Conservation (phyloP, 2,113 vertebrate species). For the Mustela nigripes region DNA sequence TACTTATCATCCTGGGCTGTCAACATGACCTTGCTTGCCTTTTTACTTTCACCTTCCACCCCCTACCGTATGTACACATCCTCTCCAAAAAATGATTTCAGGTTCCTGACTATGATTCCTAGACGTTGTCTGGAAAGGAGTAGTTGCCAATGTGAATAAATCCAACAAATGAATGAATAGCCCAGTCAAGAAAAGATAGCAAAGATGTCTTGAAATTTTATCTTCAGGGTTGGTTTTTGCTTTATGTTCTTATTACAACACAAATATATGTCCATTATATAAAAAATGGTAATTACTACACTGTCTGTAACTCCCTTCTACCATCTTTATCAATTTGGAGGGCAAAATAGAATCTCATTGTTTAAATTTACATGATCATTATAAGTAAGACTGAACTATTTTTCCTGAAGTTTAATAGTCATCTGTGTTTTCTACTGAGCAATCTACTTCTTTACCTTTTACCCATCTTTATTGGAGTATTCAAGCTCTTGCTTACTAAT, state of each 20-base stretch:
- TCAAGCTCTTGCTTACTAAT: slow-evolving; percentile 41
- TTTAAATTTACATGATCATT: slow-evolving; percentile 59
- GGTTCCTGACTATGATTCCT: background rate
- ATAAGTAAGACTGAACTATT: slow-evolving; percentile 11
- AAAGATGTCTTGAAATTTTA: background rate
- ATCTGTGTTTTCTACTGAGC: slow-evolving; percentile 13
- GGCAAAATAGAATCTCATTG: slow-evolving; percentile 24
- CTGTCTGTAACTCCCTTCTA: background rate
- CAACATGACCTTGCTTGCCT: background rate
- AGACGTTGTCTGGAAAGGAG: background rate
- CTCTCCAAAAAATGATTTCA: background rate
- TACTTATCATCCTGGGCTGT: background rate
- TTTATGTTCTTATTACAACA: background rate
- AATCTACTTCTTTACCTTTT: background rate
- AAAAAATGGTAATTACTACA: background rate
- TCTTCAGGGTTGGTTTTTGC: background rate
- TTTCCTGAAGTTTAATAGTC: background rate
- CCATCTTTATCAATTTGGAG: background rate
- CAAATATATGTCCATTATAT: slow-evolving; percentile 16
- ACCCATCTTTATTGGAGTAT: background rate
- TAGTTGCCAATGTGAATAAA: background rate
- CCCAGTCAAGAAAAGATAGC: background rate
- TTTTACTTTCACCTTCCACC: background rate
- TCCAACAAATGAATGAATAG: background rate
- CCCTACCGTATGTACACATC: background rate